phyloP scores from a whole-genome alignment of 2,888 invertebrate species.

The Leptopilina syphax region DNA sequence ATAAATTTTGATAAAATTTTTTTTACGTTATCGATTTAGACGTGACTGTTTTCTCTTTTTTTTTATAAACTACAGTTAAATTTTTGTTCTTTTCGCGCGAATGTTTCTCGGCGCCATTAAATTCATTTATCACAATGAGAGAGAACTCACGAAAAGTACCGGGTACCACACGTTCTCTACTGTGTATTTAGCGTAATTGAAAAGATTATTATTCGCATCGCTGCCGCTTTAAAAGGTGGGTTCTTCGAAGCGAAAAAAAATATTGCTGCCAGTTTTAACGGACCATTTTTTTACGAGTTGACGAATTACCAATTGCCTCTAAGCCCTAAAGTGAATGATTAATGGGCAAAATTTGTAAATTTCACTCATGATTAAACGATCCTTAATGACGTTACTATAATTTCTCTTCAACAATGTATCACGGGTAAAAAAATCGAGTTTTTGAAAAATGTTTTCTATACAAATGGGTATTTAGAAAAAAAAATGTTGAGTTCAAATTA shows the following conservation, averaged over 20 bases:
- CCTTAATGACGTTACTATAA: neutral
- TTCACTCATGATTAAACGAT: conserved; percentile 5
- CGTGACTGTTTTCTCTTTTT: too few species aligned
- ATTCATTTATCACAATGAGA: neutral
- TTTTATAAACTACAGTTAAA: neutral
- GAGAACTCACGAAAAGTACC: conserved; percentile 39
- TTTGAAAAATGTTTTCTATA: too few species aligned
- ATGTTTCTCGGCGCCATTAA: neutral
- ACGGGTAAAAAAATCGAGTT: neutral
- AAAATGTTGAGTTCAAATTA: too few species aligned
- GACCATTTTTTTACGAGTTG: conserved; percentile 48
- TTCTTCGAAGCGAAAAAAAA: conserved; percentile 22
- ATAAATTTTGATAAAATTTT: too few species aligned
- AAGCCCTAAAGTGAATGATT: neutral
- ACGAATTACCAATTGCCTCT: conserved; percentile 38
- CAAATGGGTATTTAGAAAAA: too few species aligned
- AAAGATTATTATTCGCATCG: conserved; percentile 3
- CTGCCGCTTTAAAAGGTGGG: neutral
- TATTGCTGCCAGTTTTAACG: conserved; percentile 36
- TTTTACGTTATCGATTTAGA: too few species aligned
- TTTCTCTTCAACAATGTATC: neutral
- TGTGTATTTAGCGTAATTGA: conserved; percentile 40
- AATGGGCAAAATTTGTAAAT: neutral
- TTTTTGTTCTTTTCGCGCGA: neutral
- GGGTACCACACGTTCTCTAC: conserved; percentile 2